phyloP scores from a whole-genome alignment of 2,797 vertebrate genomes.

The Protonibea diacanthus region DNA sequence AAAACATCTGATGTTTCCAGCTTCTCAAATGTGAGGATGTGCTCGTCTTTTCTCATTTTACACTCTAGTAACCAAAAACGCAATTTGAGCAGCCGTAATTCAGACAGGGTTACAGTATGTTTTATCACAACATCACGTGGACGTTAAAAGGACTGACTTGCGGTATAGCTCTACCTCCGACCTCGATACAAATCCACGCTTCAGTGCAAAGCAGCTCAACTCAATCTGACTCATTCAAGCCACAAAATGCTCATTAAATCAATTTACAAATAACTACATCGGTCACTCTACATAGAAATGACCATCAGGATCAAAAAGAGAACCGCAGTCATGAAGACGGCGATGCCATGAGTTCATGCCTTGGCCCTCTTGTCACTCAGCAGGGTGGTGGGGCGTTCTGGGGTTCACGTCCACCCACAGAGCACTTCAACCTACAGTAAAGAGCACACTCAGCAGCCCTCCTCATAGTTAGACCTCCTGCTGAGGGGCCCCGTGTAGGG shows the following conservation, averaged over 20 bases:
- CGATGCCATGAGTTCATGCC: slow-evolving; percentile 41
- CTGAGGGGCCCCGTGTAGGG: slow-evolving; percentile 54
- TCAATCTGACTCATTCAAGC: neutral
- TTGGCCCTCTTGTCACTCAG: slow-evolving; percentile 25
- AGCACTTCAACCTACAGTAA: slow-evolving; percentile 56
- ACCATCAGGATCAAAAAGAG: slow-evolving; percentile 29
- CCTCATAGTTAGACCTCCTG: slow-evolving; percentile 56
- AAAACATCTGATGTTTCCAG: neutral
- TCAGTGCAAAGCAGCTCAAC: neutral
- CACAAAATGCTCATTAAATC: slow-evolving; percentile 3
- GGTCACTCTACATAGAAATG: slow-evolving; percentile 7
- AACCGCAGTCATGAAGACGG: slow-evolving; percentile 24
- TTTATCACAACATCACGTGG: neutral
- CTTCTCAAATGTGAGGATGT: neutral
- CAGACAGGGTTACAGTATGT: neutral
- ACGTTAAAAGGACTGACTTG: neutral
- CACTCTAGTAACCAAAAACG: neutral
- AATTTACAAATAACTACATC: slow-evolving; percentile 6
- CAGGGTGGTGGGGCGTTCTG: neutral
- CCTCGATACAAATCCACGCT: neutral
- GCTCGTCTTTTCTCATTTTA: too few relatives aligned
- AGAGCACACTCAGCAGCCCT: slow-evolving; percentile 70
- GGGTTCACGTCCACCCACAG: slow-evolving; percentile 48
- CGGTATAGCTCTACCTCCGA: neutral
- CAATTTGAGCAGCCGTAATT: neutral